phyloP scores from a whole-genome alignment of 2,888 invertebrate genomes.

The Caenorhabditis imperialis region DNA sequence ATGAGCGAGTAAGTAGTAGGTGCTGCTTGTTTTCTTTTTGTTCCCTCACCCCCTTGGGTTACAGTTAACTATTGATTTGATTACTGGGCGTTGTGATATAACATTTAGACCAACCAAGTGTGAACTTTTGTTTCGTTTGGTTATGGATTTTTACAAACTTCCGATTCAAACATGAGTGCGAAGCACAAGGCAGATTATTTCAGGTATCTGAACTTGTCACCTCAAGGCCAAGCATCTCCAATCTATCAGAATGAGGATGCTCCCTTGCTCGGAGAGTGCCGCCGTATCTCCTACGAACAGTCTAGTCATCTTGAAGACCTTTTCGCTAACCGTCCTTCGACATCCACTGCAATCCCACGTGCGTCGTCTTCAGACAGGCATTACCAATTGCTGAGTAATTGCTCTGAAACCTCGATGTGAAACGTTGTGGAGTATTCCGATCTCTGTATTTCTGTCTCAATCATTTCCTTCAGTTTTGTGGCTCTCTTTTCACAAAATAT shows the following conservation, averaged over 20 bases:
- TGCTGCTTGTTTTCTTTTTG: constrained; percentile 47
- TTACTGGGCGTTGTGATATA: background rate
- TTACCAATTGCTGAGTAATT: constrained; percentile 19
- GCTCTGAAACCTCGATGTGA: constrained; percentile 29
- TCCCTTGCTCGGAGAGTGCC: too few relatives aligned
- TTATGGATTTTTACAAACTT: too few relatives aligned
- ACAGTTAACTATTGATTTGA: background rate
- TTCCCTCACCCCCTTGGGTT: constrained; percentile 15
- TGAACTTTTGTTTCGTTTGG: too few relatives aligned
- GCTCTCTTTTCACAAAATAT: background rate
- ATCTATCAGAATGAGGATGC: constrained; percentile 34
- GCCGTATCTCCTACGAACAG: too few relatives aligned
- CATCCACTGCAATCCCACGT: constrained; percentile 22
- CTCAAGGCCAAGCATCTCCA: constrained; percentile 37
- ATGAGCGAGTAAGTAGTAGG: constrained; percentile 64
- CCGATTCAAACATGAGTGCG: too few relatives aligned
- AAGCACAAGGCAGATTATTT: constrained; percentile 4
- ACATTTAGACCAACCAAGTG: too few relatives aligned
- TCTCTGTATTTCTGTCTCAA: too few relatives aligned
- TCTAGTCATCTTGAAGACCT: constrained; percentile 14
- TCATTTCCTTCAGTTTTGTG: constrained; percentile 1
- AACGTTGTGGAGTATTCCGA: background rate
- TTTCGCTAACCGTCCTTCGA: constrained; percentile 24
- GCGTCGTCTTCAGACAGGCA: background rate
- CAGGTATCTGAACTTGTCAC: constrained; percentile 48